Conservation (phyloP, 2,113 vertebrate genomes). For the Phyllostomus hastatus region DNA sequence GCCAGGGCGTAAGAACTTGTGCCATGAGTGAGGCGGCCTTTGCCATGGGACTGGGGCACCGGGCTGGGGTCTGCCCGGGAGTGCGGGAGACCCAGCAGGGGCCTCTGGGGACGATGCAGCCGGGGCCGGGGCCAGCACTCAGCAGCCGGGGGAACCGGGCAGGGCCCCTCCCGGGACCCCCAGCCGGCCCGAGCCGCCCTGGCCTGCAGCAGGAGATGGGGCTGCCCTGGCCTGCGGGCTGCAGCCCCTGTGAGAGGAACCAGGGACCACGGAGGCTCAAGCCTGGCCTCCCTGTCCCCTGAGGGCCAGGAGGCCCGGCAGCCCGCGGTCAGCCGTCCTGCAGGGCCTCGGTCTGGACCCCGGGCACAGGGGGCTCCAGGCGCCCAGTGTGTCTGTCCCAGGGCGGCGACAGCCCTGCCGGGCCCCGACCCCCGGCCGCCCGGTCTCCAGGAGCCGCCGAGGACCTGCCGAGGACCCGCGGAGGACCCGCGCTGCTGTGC, state of each 20-base stretch:
- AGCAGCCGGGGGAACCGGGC: not conserved
- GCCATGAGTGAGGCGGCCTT: not conserved
- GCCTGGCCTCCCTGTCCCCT: not conserved
- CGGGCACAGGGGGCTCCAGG: not conserved
- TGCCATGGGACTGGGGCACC: not conserved
- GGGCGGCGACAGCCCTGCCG: not conserved
- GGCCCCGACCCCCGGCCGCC: constrained; percentile 34
- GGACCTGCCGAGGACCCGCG: constrained; percentile 61
- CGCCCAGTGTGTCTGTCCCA: not conserved
- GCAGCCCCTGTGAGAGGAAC: not conserved
- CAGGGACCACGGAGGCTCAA: not conserved
- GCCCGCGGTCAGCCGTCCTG: accelerated
- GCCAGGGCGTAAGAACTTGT: not conserved
- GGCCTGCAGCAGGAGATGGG: constrained; percentile 37
- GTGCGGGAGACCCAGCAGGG: not conserved
- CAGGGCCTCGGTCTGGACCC: not conserved
- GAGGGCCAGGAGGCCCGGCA: not conserved
- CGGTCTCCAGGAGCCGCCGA: constrained; percentile 65
- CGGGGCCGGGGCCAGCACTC: not conserved
- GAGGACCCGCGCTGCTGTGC: constrained; percentile 80
- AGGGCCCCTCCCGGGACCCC: not conserved
- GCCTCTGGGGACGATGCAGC: not conserved
- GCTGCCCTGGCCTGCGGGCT: not conserved
- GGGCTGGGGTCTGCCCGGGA: not conserved
- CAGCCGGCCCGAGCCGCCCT: not conserved